Evolutionary conservation across 2,113 vertebrate genomes (phyloP).

Genomic region (Corythoichthys haematopterus): DNA sequence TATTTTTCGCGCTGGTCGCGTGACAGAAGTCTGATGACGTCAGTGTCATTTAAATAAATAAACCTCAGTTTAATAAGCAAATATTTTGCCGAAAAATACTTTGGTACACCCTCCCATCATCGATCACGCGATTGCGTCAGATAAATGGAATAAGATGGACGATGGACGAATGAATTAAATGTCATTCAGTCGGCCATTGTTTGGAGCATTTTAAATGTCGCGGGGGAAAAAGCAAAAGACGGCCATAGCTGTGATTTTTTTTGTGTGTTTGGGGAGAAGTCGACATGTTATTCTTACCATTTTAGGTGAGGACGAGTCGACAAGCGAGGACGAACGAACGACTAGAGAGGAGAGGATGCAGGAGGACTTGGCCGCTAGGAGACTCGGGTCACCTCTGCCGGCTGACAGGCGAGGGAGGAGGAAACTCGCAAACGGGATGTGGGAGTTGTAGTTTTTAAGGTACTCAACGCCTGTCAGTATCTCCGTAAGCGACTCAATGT

Average conservation of each 20-base stretch:
- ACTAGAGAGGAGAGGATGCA: neutral
- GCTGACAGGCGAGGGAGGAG: neutral
- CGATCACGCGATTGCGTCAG: neutral
- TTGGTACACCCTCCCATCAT: neutral
- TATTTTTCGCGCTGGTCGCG: neutral
- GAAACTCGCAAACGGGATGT: neutral
- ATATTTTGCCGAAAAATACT: neutral
- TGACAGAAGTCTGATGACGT: neutral
- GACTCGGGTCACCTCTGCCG: constrained; percentile 4
- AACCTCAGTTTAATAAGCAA: neutral
- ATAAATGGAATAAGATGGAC: neutral
- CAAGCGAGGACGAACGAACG: neutral
- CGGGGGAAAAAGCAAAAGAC: neutral
- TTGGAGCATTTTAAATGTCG: neutral
- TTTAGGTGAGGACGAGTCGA: neutral
- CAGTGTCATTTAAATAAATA: neutral
- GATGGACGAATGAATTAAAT: neutral
- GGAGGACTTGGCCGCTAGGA: neutral
- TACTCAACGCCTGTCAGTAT: neutral
- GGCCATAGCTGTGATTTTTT: neutral
- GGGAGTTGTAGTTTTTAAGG: neutral
- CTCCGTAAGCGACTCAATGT: neutral
- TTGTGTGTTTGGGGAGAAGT: neutral
- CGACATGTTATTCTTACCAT: constrained; percentile 5
- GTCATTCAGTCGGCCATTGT: constrained; percentile 1